phyloP scores from a whole-genome alignment of 2,797 vertebrate genomes.

The Notolabrus celidotus region DNA sequence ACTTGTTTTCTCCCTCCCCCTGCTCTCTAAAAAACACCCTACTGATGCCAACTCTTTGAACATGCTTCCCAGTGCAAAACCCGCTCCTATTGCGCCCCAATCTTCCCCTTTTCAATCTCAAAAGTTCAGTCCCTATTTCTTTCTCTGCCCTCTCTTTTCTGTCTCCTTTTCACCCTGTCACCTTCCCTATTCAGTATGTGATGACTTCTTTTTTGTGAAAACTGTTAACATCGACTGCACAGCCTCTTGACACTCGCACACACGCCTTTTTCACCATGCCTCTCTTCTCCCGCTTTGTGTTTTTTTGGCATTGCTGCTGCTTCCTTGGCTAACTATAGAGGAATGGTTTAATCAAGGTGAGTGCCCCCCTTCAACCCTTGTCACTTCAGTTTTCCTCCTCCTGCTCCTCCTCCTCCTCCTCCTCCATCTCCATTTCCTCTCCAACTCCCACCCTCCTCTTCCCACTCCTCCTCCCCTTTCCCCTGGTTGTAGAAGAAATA shows the following conservation, averaged over 20 bases:
- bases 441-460: too few species aligned
- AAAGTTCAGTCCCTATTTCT: constrained; percentile 12
- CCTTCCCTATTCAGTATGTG: constrained; percentile 21
- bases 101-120: constrained; percentile 23
- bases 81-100: constrained; percentile 44
- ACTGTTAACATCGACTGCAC: constrained; percentile 55
- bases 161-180: background rate
- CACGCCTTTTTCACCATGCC: constrained; percentile 78
- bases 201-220: constrained; percentile 40
- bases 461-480: constrained; percentile 6
- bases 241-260: constrained; percentile 53
- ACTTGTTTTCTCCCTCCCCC: background rate
- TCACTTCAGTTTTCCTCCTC: constrained; percentile 30
- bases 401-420: constrained; percentile 2
- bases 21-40: constrained; percentile 30
- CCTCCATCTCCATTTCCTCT: too few species aligned
- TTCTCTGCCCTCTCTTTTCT: background rate
- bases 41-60: constrained; percentile 41
- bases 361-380: constrained; percentile 73
- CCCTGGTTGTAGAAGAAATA: constrained; percentile 58
- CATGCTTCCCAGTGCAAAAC: constrained; percentile 19
- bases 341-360: constrained; percentile 99
- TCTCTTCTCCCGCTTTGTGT: constrained; percentile 81
- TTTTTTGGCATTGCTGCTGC: constrained; percentile 87
- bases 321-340: constrained; percentile 93